Evolutionary conservation across 2,113 vertebrate species (phyloP), one percentile per base, ranked within the genome.

Genomic region (Phainopepla nitens): DNA sequence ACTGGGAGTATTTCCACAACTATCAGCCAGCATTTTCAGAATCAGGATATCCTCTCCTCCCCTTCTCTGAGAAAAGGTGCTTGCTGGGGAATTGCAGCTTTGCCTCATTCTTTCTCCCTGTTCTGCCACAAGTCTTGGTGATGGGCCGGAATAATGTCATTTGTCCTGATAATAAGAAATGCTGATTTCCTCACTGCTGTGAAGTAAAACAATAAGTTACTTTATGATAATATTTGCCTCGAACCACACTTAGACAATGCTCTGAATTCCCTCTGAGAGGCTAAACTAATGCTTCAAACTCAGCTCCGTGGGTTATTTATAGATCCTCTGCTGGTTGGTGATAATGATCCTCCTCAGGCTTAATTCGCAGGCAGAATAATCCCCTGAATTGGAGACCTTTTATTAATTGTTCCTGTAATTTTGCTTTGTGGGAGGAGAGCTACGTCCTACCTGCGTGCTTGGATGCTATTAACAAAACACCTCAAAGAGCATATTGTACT

Each of bases 351-450:
- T 90, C 93, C 86, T 95, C 60, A 58, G 80, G 72, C 90, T 92
- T 96, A 94, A 96, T 64, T 90, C 88, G 88, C 82, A 95, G 75
- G 90, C 53, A 93, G 87, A 88, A 94, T 88, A 95, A 96, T 96
- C 64, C 92, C 47, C 81, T 69, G 78, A 89, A 85, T 82, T 72
- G 13, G 12, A 93, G 83, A 81, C 72, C 70, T 80, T 94, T 94
- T 94, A 89, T 96, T 90, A 96, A 94, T 95, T 23, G 35, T 76
- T 88, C 76, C 35, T 57, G 47, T 71, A 64, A 54, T 83, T 88
- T 62, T 89, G 60, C 89, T 94, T 94, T 47, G 86, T 91, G 58
- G 58, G 49, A 72, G 76, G 41, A 86, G 51, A 90, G 64, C 83
- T 79, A 35, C 50, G 3, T 94, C 56, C 75, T 87, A 94, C 92